Evolutionary conservation across 2,888 invertebrate species (phyloP).

Genomic region (Silvanus unidentatus): DNA sequence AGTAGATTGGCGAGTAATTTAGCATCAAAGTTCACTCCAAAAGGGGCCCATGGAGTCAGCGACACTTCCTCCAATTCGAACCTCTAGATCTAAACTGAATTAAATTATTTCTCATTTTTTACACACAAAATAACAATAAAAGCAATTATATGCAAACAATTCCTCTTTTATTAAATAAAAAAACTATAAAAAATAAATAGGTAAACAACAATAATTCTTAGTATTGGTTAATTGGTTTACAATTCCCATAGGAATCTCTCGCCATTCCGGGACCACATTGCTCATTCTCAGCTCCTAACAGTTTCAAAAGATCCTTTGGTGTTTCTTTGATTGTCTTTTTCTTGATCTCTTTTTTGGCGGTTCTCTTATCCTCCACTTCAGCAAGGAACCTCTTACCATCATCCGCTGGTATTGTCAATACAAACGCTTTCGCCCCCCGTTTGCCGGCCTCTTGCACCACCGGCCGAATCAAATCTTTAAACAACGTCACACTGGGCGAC

Average conservation of each 20-base stretch:
- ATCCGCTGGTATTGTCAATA: conserved; percentile 33
- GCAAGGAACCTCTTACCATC: conserved; percentile 24
- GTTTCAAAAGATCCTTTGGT: conserved; percentile 46
- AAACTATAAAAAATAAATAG: background rate
- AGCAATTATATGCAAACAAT: background rate
- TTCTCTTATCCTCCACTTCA: conserved; percentile 22
- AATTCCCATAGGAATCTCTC: conserved; percentile 63
- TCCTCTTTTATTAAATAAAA: background rate
- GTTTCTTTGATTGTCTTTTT: conserved; percentile 22
- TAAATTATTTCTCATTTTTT: background rate
- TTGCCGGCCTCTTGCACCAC: conserved; percentile 2
- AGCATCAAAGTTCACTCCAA: conserved; percentile 29
- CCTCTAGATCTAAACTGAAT: background rate
- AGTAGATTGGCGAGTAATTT: conserved; percentile 36
- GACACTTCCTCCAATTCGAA: background rate
- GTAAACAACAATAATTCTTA: background rate
- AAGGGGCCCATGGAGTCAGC: background rate
- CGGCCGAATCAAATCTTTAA: conserved; percentile 18
- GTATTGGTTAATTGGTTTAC: conserved; percentile 25
- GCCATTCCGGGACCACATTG: conserved; percentile 69
- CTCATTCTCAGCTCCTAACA: conserved; percentile 60
- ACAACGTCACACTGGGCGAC: conserved; percentile 30
- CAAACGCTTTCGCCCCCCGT: conserved; percentile 29
- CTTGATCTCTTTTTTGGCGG: conserved; percentile 27
- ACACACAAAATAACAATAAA: background rate